Evolutionary conservation across 2,888 invertebrate species (phyloP).

Genomic region (Clitarchus hookeri): DNA sequence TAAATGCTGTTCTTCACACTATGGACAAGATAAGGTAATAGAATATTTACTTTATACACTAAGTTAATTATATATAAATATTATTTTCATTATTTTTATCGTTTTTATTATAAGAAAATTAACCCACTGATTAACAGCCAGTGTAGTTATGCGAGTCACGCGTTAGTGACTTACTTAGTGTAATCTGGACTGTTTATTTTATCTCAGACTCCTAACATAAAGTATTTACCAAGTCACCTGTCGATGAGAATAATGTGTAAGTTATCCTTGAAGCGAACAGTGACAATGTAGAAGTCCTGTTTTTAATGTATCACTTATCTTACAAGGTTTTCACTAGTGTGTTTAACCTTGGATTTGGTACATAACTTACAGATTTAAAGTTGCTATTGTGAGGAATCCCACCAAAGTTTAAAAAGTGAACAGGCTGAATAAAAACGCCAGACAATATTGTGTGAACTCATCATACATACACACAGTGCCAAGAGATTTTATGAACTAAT

Average conservation of each 20-base stretch:
- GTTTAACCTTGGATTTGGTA: slow-evolving; percentile 24
- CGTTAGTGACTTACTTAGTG: no score
- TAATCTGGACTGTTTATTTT: not conserved
- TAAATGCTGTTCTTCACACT: not conserved
- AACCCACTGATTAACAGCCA: no score
- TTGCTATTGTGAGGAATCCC: slow-evolving; percentile 25
- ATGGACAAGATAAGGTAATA: not conserved
- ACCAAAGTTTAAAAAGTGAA: slow-evolving; percentile 18
- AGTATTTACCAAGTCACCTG: slow-evolving; percentile 20
- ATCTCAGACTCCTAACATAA: no score
- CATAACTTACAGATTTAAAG: slow-evolving; percentile 19
- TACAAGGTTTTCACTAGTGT: slow-evolving; percentile 22
- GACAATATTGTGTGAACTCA: slow-evolving; percentile 28
- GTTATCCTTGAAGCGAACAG: slow-evolving; percentile 10
- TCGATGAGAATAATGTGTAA: slow-evolving; percentile 24
- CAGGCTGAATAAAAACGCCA: not conserved
- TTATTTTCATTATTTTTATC: no score
- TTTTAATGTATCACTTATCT: slow-evolving; percentile 20
- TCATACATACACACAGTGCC: slow-evolving; percentile 18
- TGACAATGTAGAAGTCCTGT: not conserved
- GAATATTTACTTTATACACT: not conserved
- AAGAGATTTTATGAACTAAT: no score
- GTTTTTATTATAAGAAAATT: no score
- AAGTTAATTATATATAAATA: no score
- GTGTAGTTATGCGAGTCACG: no score